Evolutionary conservation across 2,888 invertebrate genomes (phyloP), one percentile per base, ranked within the genome.

Genomic region (Dryomyza anilis): DNA sequence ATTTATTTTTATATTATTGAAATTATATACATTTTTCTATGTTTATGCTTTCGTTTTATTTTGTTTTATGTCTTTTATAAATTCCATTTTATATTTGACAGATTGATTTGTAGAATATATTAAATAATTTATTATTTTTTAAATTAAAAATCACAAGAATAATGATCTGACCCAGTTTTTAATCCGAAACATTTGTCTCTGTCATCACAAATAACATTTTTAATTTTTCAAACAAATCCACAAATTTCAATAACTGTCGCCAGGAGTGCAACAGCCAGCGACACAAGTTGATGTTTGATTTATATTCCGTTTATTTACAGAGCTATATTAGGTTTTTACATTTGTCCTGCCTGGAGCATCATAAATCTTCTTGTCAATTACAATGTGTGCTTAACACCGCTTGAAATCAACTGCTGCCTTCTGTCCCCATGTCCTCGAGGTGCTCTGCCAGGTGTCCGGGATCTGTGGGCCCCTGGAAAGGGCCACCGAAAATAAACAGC

Each of bases 301-400:
- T 57, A 58, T 58, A 33, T 60, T 50, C 46, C 46, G 33, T 62
- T 60, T 48, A 48, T 27, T 43, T 27, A 7, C 12, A 19, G 8
- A 36, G 53, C 12, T 56, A 27, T 39, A 33, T 39, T 43, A 12
- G 25, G 27, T 50, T 16, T 12, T 57, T 57, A 48, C 56, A 36
- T 46, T 16, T 39, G 23, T 25, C 12, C 27, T 7, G 7, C 30
- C 19, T 30, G 16, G 8, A 25, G 23, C 10, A 43, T 62, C 65
- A 63, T 66, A 66, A 66, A 66, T 66, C 65, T 66, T 53, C 14
- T 33, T 66, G 60, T 62, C 61, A 65, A 61, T 61, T 65, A 65
- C 65, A 61, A 65, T 75, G 66, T 74, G 74, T 75, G 78, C 67
- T 71, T 69, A 76, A 76, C 69, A 73, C 73, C 70, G 76, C 76